These are phyloP conservation scores for Diplodus puntazzo DNA, from an alignment of 2,797 vertebrate species.

Conservation along the genomic window DNA sequence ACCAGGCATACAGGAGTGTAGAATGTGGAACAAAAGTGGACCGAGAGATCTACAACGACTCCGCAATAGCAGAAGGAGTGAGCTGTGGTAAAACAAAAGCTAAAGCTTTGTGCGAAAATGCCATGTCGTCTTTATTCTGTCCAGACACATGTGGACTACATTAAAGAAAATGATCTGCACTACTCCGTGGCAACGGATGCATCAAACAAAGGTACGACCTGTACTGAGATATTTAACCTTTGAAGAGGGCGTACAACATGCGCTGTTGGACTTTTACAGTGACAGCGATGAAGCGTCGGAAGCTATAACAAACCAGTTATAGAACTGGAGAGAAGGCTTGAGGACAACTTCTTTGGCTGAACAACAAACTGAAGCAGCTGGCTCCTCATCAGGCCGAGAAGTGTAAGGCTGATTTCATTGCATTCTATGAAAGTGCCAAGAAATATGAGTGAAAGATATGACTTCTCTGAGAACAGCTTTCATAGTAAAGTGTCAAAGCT, in stretches of 20 bases:
- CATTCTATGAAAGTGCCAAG: conserved; percentile 13
- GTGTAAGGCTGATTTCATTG: background rate
- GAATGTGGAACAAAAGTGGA: background rate
- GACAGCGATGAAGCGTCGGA: background rate
- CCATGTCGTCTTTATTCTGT: background rate
- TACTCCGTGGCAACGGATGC: background rate
- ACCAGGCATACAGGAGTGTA: background rate
- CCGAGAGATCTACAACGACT: background rate
- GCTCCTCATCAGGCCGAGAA: conserved; percentile 6
- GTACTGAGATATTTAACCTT: background rate
- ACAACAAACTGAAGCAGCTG: conserved; percentile 15
- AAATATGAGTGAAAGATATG: conserved; percentile 27
- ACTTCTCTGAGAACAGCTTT: conserved; percentile 40
- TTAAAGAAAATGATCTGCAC: background rate
- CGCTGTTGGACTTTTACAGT: background rate
- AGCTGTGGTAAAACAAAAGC: background rate
- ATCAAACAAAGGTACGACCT: background rate
- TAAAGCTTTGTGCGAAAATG: background rate
- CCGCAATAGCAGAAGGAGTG: background rate
- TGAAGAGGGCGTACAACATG: background rate
- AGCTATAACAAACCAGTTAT: conserved; percentile 14
- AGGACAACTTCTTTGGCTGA: background rate
- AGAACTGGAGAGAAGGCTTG: conserved; percentile 23
- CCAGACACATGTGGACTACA: background rate
- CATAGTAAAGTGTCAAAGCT: conserved; percentile 35